Percentiles rank a stretch among this genome's conserved stretches.
Conservation (phyloP, 2,888 invertebrate genomes). For the Sinelater perroti region DNA sequence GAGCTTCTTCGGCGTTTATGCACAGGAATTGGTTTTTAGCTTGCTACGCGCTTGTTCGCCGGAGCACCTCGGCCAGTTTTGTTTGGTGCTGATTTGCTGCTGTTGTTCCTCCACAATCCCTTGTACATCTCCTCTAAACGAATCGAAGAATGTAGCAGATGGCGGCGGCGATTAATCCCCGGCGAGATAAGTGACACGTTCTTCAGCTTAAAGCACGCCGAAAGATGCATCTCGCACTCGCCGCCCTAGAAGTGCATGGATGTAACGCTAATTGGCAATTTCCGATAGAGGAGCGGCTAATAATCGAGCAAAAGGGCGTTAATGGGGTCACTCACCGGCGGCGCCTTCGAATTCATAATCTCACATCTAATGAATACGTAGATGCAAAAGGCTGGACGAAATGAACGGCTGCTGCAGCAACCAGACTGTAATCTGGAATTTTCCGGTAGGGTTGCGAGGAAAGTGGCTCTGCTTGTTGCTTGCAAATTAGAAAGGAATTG, state of each 20-base stretch:
- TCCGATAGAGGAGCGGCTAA: constrained; percentile 55
- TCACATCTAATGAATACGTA: constrained; percentile 3
- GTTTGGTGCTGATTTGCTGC: too few species aligned
- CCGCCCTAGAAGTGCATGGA: constrained; percentile 33
- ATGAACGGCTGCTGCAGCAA: constrained; percentile 15
- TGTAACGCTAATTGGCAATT: constrained; percentile 54
- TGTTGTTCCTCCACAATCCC: too few species aligned
- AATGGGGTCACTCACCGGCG: constrained; percentile 47
- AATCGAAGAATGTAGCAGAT: too few species aligned
- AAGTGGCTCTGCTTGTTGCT: too few species aligned
- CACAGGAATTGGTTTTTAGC: too few species aligned
- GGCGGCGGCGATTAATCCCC: too few species aligned
- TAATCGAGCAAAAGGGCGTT: constrained; percentile 45
- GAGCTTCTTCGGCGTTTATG: too few species aligned
- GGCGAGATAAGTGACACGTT: not conserved
- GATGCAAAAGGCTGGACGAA: constrained; percentile 16
- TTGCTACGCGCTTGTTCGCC: too few species aligned
- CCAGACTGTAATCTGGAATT: constrained; percentile 12
- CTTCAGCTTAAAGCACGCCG: not conserved
- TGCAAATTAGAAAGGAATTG: too few species aligned
- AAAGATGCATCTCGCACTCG: constrained; percentile 22
- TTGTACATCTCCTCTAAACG: too few species aligned
- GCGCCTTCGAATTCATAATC: constrained; percentile 25
- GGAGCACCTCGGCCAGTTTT: too few species aligned
- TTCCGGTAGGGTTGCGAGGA: too few species aligned